Evolutionary conservation across 2,113 vertebrate genomes (phyloP).

Genomic region (Triplophysa tibetana): DNA sequence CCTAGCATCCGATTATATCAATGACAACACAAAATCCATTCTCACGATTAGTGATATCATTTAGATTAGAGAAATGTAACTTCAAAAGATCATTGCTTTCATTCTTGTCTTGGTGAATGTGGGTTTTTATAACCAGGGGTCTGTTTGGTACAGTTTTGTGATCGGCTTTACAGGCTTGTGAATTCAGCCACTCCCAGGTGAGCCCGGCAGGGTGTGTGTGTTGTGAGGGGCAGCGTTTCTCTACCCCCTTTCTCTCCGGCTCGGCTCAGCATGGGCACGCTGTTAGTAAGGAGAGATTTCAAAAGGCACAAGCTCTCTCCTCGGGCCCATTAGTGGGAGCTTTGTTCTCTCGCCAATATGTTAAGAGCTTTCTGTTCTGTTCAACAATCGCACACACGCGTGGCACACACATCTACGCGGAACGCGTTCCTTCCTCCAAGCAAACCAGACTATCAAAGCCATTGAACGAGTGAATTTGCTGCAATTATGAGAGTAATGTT

Average conservation of each 20-base stretch:
- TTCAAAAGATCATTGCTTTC: too few species aligned
- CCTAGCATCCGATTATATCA: slow-evolving; percentile 59
- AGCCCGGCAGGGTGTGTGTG: slow-evolving; percentile 23
- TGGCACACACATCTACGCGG: slow-evolving; percentile 43
- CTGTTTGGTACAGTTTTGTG: not conserved
- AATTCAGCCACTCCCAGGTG: slow-evolving; percentile 55
- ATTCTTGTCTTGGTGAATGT: too few species aligned
- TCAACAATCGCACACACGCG: slow-evolving; percentile 49
- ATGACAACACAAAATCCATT: not conserved
- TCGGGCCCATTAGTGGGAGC: slow-evolving; percentile 54
- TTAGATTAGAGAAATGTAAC: too few species aligned
- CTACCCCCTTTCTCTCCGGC: slow-evolving; percentile 29
- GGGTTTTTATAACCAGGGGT: not conserved
- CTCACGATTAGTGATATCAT: not conserved
- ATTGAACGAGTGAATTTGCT: slow-evolving; percentile 48
- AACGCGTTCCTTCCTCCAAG: slow-evolving; percentile 18
- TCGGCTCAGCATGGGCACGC: slow-evolving; percentile 37
- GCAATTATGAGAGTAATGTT: slow-evolving; percentile 38
- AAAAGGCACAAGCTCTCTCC: slow-evolving; percentile 51
- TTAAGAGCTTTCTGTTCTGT: slow-evolving; percentile 48
- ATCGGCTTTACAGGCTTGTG: slow-evolving; percentile 10
- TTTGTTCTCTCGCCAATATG: slow-evolving; percentile 62
- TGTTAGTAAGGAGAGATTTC: slow-evolving; percentile 52
- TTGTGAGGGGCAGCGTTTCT: slow-evolving; percentile 39
- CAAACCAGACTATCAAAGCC: slow-evolving; percentile 52